These are phyloP conservation scores for Lydus trimaculatus DNA, from an alignment of 2,888 invertebrate species.

Conservation along the genomic window DNA sequence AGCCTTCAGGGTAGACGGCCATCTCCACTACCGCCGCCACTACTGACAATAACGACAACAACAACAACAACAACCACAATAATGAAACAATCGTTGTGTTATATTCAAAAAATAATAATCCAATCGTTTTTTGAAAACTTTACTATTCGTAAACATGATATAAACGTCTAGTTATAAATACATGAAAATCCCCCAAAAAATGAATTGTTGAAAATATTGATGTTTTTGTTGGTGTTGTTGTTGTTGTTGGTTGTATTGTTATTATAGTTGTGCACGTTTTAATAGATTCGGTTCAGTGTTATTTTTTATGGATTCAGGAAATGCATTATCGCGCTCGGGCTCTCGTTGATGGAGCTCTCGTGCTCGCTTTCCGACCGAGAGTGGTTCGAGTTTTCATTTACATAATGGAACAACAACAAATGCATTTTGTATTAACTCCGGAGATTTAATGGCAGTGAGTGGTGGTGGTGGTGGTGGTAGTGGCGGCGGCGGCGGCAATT, in stretches of 20 bases:
- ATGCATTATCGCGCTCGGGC: slow-evolving; percentile 52
- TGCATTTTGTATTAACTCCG: slow-evolving; percentile 63
- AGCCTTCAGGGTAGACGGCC: slow-evolving; percentile 26
- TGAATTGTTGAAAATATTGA: background rate
- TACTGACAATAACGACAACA: slow-evolving; percentile 16
- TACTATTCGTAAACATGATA: too few relatives aligned
- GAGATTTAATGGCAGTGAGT: slow-evolving; percentile 61
- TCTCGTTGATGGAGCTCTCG: slow-evolving; percentile 51
- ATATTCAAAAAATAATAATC: too few relatives aligned
- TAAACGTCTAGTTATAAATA: too few relatives aligned
- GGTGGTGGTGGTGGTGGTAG: slow-evolving; percentile 30
- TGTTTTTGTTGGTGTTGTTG: slow-evolving; percentile 9
- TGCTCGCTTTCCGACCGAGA: slow-evolving; percentile 51
- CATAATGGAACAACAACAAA: slow-evolving; percentile 64
- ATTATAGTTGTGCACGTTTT: slow-evolving; percentile 14
- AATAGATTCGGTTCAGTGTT: slow-evolving; percentile 27
- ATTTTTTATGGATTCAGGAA: slow-evolving; percentile 53
- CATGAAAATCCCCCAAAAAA: too few relatives aligned
- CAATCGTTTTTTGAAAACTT: too few relatives aligned
- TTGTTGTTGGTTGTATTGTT: slow-evolving; percentile 7
- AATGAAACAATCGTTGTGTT: background rate
- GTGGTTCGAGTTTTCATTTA: slow-evolving; percentile 61
- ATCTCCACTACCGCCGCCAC: background rate
- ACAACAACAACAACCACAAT: slow-evolving; percentile 5
- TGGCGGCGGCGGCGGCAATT: slow-evolving; percentile 17